Evolutionary conservation across 2,888 invertebrate genomes (phyloP).

Genomic region (Drosophila borborema): DNA sequence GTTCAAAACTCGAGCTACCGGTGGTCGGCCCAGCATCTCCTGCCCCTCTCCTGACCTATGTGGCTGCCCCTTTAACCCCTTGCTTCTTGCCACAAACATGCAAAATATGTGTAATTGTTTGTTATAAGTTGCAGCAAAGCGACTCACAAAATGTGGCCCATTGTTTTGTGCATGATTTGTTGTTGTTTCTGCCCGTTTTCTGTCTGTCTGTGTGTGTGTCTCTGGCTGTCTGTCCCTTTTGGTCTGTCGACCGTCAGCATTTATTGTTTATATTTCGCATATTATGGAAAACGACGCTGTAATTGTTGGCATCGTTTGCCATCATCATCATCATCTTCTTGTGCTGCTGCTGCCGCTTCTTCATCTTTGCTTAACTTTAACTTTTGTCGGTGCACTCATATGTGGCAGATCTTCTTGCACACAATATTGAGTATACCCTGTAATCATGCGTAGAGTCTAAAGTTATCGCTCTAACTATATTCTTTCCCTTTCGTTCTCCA

Average conservation of each 20-base stretch:
- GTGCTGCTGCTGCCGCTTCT: background rate
- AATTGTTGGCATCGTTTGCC: slow-evolving; percentile 56
- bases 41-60: slow-evolving; percentile 6
- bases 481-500: too few relatives aligned
- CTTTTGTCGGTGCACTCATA: slow-evolving; percentile 50
- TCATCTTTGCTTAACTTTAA: slow-evolving; percentile 10
- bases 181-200: slow-evolving; percentile 49
- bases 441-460: background rate
- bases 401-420: slow-evolving; percentile 37
- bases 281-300: slow-evolving; percentile 68
- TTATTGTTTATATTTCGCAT: slow-evolving; percentile 80
- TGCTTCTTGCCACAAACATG: slow-evolving; percentile 44
- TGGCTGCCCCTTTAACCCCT: background rate
- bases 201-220: background rate
- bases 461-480: too few relatives aligned
- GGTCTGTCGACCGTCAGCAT: slow-evolving; percentile 48
- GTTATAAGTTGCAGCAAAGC: slow-evolving; percentile 76
- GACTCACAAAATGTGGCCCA: slow-evolving; percentile 80
- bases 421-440: slow-evolving; percentile 27
- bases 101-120: slow-evolving; percentile 82
- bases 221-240: background rate
- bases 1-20: slow-evolving; percentile 67
- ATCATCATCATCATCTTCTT: slow-evolving; percentile 21
- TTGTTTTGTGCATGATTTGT: slow-evolving; percentile 84
- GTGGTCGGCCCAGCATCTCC: slow-evolving; percentile 47